Evolutionary conservation across 2,888 invertebrate genomes (phyloP), one percentile per base, ranked within the genome.

Genomic region (Plebejus anna): DNA sequence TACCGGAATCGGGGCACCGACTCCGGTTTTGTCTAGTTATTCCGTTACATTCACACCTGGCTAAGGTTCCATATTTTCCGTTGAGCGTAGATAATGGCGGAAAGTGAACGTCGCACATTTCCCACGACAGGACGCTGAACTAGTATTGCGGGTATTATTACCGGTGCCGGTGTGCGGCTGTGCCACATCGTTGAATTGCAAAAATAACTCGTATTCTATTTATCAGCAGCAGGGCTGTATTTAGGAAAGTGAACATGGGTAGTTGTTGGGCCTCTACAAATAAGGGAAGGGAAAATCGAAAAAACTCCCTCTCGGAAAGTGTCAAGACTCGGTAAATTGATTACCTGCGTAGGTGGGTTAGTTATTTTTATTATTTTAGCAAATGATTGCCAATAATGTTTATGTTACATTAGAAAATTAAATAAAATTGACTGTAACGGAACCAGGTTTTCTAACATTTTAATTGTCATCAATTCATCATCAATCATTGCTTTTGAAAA

Each of bases 101-200:
- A 89, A 88, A 91, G 88, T 89, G 76, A 76, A 88, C 85, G 84
- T 85, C 85, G 83, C 88, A 84, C 85, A 86, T 88, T 92, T 92
- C 92, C 89, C 92, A 92, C 92, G 91, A 87, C 89, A 83, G 82
- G 59, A 47, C 66, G 66, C 59, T 72, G 47, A 76, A 42, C 71
- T 42, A 42, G 71, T 71, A 71, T 42, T 71, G 42, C 71, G 11
- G 71, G 71, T 71, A 71, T 71, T 71, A 71, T 71, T 71, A 71
- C 32, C 32, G 32, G 32, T 32, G 32, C 71, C 71, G 71, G 42
- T 51, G 51, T 51, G 32, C 13, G 47, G 72, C 51, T 55, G 42
- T 47, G 42, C 47, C 9, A 36, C 28, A n/a, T 22, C 47, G 72
- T 28, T 47, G 72, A 72, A 72, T 47, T 47, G n/a, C 42, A 72